These are phyloP conservation scores for Tetragonula carbonaria DNA, from an alignment of 2,888 invertebrate species.

Conservation along the genomic window DNA sequence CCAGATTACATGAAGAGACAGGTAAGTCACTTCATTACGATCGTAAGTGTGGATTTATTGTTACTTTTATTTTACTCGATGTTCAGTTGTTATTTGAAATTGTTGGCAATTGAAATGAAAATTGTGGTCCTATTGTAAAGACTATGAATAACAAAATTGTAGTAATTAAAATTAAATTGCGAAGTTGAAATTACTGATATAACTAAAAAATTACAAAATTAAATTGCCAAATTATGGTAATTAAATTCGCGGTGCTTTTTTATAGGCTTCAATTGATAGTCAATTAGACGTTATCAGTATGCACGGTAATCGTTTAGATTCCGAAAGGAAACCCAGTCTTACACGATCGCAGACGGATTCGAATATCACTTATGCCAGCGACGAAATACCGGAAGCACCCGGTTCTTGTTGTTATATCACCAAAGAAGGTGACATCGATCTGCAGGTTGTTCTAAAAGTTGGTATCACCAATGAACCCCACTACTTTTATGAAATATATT, in stretches of 20 bases:
- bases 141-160: no score
- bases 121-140: no score
- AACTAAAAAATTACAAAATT: no score
- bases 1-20: conserved; percentile 94
- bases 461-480: neutral
- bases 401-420: conserved; percentile 97
- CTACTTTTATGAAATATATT: neutral
- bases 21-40: conserved; percentile 83
- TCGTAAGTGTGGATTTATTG: neutral
- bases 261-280: conserved; percentile 93
- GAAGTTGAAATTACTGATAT: no score
- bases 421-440: conserved; percentile 96
- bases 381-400: conserved; percentile 94
- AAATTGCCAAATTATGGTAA: neutral
- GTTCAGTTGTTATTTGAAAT: no score
- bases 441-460: conserved; percentile 93
- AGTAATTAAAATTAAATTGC: no score
- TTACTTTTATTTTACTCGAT: neutral
- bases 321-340: conserved; percentile 89
- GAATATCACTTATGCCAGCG: conserved; percentile 94
- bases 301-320: conserved; percentile 84
- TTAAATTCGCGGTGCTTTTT: neutral
- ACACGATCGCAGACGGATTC: conserved; percentile 96
- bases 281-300: conserved; percentile 90
- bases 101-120: no score